Evolutionary conservation across 2,797 vertebrate species (phyloP), one percentile per base, ranked within the genome.

Genomic region (Spondyliosoma cantharus): DNA sequence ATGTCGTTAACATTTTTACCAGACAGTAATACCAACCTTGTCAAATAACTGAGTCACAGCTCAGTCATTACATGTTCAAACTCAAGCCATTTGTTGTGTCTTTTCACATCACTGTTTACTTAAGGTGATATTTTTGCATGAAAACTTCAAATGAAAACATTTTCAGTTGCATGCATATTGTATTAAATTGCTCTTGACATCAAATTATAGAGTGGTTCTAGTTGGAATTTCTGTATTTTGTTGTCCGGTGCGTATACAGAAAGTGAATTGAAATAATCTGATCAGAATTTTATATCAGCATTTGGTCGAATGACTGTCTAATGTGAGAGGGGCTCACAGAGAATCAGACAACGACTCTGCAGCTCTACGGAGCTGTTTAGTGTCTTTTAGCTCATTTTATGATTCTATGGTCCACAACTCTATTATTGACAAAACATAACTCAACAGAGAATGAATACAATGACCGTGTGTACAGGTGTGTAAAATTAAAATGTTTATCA

Each of bases 31-130:
- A 56, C 27, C 65, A 79, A 43, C 19, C 48, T 62, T 56, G n/a
- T 71, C 17, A 45, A 32, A 53, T 61, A 68, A 29, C 53, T 61
- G 84, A 49, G 63, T 74, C 67, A 67, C 74, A 71, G 22, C 46
- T 70, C 27, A 54, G 50, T 64, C 54, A 67, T 67, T 67, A 71
- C 45, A 67, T 63, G 49, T 72, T 72, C 76, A 67, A 81, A 82
- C 61, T 56, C 20, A 1, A 49, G 45, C 48, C 5, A 25, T 32
- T 17, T 32, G 13, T 64, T 37, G 13, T 46, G 25, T 80, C 17
- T 74, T 68, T 46, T 6, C 19, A 45, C 22, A 45, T 24, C 60
- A 78, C 29, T 61, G 19, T 48, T 71, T 63, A 42, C 4, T 37
- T 50, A 14, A 8, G 29, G 25, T 49, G 43, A 45, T 32, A 3